phyloP scores from a whole-genome alignment of 2,797 vertebrate species.

The Notamacropus eugenii region DNA sequence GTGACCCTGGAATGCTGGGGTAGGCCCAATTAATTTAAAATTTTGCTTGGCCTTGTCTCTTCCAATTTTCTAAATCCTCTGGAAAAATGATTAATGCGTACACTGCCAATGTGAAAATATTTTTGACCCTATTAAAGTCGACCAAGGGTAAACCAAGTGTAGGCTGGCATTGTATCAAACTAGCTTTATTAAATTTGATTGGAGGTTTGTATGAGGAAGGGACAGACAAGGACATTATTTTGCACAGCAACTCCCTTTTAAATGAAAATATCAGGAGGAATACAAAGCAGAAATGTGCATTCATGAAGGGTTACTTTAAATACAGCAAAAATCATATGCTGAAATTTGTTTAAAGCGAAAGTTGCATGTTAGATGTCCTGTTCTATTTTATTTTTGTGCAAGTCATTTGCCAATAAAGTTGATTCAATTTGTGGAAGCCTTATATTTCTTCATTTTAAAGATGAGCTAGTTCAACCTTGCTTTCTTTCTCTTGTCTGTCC shows the following conservation, averaged over 20 bases:
- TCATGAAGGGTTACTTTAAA: constrained; percentile 76
- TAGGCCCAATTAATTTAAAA: constrained; percentile 95
- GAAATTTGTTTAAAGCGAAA: constrained; percentile 69
- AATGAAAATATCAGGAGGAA: constrained; percentile 86
- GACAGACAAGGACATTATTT: constrained; percentile 97
- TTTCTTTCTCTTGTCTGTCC: constrained; percentile 71
- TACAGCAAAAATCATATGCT: constrained; percentile 79
- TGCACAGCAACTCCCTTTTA: constrained; percentile 87
- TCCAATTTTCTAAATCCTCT: constrained; percentile 96
- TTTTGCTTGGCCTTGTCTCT: constrained; percentile 94
- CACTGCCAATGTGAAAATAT: constrained; percentile 95
- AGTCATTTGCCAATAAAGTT: constrained; percentile 55
- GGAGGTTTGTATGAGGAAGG: constrained; percentile 91
- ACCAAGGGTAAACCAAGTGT: constrained; percentile 98
- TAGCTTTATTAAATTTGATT: constrained; percentile 98
- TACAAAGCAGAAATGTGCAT: constrained; percentile 82
- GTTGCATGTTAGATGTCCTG: constrained; percentile 40
- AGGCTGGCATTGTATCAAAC: constrained; percentile 97
- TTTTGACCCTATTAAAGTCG: constrained; percentile 99
- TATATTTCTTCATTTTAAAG: constrained; percentile 58
- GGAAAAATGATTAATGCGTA: constrained; percentile 97
- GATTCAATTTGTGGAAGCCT: constrained; percentile 60
- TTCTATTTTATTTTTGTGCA: constrained; percentile 55
- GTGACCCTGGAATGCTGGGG: constrained; percentile 90
- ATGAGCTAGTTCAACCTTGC: constrained; percentile 59